Percentiles rank a stretch among this genome's conserved stretches.
phyloP scores from a whole-genome alignment of 2,113 vertebrate genomes.

The Plectropomus leopardus region DNA sequence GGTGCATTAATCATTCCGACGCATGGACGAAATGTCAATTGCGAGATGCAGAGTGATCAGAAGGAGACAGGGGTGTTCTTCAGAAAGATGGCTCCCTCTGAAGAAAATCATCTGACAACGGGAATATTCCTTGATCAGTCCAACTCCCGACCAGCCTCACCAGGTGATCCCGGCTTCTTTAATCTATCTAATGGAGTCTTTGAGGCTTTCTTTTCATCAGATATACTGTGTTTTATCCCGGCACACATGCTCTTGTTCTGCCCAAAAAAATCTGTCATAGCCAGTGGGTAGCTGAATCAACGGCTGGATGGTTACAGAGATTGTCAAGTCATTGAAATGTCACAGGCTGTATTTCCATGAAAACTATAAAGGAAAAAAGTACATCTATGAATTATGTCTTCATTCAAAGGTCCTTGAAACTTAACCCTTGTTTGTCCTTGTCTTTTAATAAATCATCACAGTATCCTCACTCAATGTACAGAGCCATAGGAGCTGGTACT shows the following conservation, averaged over 20 bases:
- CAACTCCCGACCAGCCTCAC: constrained; percentile 37
- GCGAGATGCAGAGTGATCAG: constrained; percentile 38
- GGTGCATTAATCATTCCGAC: constrained; percentile 49
- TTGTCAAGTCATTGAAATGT: constrained; percentile 5
- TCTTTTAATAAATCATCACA: not conserved
- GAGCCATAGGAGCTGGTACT: not conserved
- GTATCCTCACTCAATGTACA: not conserved
- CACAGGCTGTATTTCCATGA: not conserved
- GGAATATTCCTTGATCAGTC: constrained; percentile 54
- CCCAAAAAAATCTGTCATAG: not conserved
- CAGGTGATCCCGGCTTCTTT: constrained; percentile 55
- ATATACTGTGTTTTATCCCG: constrained; percentile 20
- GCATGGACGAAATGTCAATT: constrained; percentile 58
- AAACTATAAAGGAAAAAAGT: not conserved
- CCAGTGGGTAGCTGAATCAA: not conserved
- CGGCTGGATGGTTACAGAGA: constrained; percentile 8
- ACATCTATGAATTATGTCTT: not conserved
- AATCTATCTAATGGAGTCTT: constrained; percentile 57
- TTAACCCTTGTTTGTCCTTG: not conserved
- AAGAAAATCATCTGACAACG: constrained; percentile 58
- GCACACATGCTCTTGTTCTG: not conserved
- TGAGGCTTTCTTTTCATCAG: constrained; percentile 39
- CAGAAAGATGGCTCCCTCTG: constrained; percentile 26
- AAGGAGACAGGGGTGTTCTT: constrained; percentile 27
- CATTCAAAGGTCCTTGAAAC: not conserved